phyloP scores from a whole-genome alignment of 2,888 invertebrate species.

The Drosophila ezoana region DNA sequence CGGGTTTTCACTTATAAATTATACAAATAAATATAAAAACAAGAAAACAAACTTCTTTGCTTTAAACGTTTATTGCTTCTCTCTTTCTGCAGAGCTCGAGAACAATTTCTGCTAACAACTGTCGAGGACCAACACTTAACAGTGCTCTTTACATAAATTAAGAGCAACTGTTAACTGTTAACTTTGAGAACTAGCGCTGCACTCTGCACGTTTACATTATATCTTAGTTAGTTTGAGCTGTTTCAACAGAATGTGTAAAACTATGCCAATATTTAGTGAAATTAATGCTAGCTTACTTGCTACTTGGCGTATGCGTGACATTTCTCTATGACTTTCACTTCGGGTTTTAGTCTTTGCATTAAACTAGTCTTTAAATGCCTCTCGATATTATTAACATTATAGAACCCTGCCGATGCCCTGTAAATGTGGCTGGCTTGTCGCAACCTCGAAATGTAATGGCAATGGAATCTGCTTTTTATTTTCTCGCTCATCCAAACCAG shows the following conservation, averaged over 20 bases:
- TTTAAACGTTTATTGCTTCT: too few relatives aligned
- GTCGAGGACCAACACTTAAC: too few relatives aligned
- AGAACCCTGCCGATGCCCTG: constrained; percentile 12
- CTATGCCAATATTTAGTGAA: constrained; percentile 22
- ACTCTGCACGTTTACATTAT: too few relatives aligned
- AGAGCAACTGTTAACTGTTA: too few relatives aligned
- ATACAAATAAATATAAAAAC: too few relatives aligned
- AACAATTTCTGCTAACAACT: too few relatives aligned
- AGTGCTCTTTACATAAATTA: too few relatives aligned
- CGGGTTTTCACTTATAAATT: too few relatives aligned
- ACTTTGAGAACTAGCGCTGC: too few relatives aligned
- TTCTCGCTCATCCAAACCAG: constrained; percentile 23
- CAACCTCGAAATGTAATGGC: constrained; percentile 20
- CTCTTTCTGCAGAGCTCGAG: too few relatives aligned
- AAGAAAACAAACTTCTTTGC: too few relatives aligned
- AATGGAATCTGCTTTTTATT: constrained; percentile 27
- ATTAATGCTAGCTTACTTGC: constrained; percentile 36
- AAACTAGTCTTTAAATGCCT: not conserved
- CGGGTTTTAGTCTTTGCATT: constrained; percentile 15
- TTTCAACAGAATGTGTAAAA: not conserved
- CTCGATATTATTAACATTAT: not conserved
- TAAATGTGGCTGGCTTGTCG: not conserved
- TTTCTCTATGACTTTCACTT: constrained; percentile 50
- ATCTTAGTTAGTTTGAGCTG: too few relatives aligned
- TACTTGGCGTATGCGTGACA: constrained; percentile 53